Base-by-base conservation (phyloP, 2,888 invertebrate genomes). In the Drosophila robusta region DNA sequence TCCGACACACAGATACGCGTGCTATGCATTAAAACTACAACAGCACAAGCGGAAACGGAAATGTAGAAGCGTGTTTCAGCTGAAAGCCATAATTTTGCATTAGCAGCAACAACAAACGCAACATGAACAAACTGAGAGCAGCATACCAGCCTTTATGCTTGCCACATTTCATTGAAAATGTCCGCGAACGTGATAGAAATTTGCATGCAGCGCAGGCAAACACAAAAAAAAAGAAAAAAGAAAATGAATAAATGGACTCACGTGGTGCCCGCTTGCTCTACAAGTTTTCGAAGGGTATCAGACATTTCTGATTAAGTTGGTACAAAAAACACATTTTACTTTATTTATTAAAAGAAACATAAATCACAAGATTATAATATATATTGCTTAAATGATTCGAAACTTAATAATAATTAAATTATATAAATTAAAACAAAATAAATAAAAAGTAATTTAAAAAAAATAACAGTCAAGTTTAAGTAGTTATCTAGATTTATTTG, bases 61-160 rank as follows among this genome's bases (percentile, higher is more conserved):
- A 88, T 87, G 87, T 85, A 76, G 51, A 74, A 83, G 80, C 78
- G 80, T 80, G 80, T 83, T 80, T 70, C 51, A 75, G 74, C 80
- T 72, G 73, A 80, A 80, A 78, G 68, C 84, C 76, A 83, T 88
- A 75, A 88, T 88, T 88, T 76, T 72, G 80, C 77, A 79, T 80
- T 84, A 79, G 73, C 71, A 65, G 45, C 77, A 56, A 42, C 26
- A 70, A 44, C 55, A 66, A 47, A 39, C 42, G 55, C 58, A 57
- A 63, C 52, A 57, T 26, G 24, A 60, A 16, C 22, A 36, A 50
- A 47, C 56, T 41, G 57, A 34, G 46, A 60, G 52, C 58, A 52
- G 62, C 64, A 52, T 64, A 67, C 62, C 60, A 65, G 64, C 72
- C 64, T 81, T 72, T 68, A 58, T 75, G 66, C 70, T 62, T 70